Conservation (phyloP, 2,113 vertebrate species). For the Onychorhynchus coronatus region DNA sequence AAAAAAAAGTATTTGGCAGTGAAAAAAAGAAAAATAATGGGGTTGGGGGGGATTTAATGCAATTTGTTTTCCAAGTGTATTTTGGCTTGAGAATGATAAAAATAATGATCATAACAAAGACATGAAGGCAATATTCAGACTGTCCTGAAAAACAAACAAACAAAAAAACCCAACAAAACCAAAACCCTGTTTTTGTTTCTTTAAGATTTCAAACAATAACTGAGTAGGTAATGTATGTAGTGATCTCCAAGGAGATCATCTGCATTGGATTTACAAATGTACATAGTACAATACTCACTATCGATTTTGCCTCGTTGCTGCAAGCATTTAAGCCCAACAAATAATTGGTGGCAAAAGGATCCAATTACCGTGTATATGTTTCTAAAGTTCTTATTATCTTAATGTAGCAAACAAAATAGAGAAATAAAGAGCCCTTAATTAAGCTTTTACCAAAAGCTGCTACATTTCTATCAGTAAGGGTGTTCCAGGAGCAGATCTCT, state of each 20-base stretch:
- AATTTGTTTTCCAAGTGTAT: background rate
- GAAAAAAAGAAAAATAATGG: background rate
- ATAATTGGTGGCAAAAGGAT: background rate
- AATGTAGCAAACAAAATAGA: background rate
- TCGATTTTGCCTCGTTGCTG: background rate
- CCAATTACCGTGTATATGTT: background rate
- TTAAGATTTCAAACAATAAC: background rate
- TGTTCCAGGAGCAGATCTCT: background rate
- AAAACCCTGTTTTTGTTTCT: background rate
- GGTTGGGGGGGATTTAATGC: background rate
- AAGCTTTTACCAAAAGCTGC: background rate
- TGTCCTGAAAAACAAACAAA: background rate
- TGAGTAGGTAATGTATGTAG: background rate
- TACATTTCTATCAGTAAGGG: background rate
- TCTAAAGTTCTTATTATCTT: background rate
- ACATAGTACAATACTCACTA: background rate
- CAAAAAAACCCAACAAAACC: no score
- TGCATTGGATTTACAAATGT: background rate
- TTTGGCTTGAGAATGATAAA: background rate
- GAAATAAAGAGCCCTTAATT: background rate
- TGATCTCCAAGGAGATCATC: background rate
- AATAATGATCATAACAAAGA: background rate
- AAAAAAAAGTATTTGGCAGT: background rate
- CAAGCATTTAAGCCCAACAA: background rate
- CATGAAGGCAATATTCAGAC: background rate